Evolutionary conservation across 2,797 vertebrate species (phyloP), one percentile per base, ranked within the genome.

Genomic region (Acestrorhynchus altus): DNA sequence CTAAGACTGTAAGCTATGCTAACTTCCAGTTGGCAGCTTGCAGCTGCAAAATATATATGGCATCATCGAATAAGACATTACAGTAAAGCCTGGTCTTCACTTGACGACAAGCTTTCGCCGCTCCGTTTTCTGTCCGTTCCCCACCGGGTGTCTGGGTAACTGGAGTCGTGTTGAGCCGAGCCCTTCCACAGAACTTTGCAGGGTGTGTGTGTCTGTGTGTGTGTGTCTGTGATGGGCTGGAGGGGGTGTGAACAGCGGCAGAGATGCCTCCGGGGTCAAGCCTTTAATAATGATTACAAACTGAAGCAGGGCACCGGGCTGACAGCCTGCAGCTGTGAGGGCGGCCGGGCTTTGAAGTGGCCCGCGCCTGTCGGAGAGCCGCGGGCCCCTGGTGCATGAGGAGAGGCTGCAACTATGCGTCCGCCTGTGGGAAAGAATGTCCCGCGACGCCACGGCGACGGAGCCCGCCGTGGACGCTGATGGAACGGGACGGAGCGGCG

Each of bases 241-340:
- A 68, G 88, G 86, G 90, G 89, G 93, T 95, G 94, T 92, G 94
- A 95, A 95, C 94, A 95, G 94, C 93, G 91, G 93, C 92, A 94
- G 89, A 94, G 93, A 94, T 95, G 94, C 91, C 93, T 93, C 90
- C 83, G 90, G 92, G 93, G 93, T 94, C 93, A 95, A 93, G 93
- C 94, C 94, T 95, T 95, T 95, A 95, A 95, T 95, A 95, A 94
- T 95, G 94, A 94, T 94, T 95, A 94, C 93, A 94, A 94, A 94
- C 93, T 93, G 93, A 91, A 93, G 93, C 91, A 88, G 91, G 78
- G 91, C 93, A 93, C 91, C 90, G 92, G 93, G 90, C 92, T 92
- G 93, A 94, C 93, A 93, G 93, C 91, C 92, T 89, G 92, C 94
- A 95, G 94, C 94, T 95, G 94, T 93, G 93, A 86, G 88, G 88